Evolutionary conservation across 2,113 vertebrate genomes (phyloP).

Genomic region (Thalassoma bifasciatum): DNA sequence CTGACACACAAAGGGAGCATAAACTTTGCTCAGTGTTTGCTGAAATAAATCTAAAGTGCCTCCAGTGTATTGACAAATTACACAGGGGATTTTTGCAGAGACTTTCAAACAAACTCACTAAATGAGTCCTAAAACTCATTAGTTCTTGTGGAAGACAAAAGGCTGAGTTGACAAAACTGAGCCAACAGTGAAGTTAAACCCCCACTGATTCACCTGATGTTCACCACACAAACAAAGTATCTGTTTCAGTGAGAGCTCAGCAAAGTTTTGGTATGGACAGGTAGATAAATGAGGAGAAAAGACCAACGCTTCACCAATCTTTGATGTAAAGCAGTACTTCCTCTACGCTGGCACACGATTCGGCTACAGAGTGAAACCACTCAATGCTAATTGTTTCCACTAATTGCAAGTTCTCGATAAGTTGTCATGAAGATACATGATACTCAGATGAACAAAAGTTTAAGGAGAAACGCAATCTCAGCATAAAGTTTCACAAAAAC

Average conservation of each 20-base stretch:
- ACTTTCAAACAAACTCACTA: not conserved
- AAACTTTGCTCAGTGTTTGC: too few species aligned
- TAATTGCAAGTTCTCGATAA: constrained; percentile 47
- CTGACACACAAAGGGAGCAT: too few species aligned
- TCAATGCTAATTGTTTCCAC: constrained; percentile 35
- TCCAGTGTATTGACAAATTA: not conserved
- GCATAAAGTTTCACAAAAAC: constrained; percentile 18
- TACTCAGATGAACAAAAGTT: constrained; percentile 5
- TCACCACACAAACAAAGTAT: not conserved
- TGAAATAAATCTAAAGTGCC: too few species aligned
- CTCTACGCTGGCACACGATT: constrained; percentile 14
- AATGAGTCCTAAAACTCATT: not conserved
- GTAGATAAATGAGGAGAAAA: constrained; percentile 18
- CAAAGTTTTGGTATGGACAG: constrained; percentile 5
- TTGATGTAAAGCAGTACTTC: not conserved
- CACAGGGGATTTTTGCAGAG: not conserved
- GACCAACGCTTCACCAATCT: not conserved
- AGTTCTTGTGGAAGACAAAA: not conserved
- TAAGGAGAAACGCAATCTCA: constrained; percentile 1
- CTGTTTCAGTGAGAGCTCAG: not conserved
- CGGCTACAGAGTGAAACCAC: constrained; percentile 24
- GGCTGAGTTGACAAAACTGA: not conserved
- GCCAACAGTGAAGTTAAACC: not conserved
- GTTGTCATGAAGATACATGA: not conserved
- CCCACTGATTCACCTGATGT: not conserved